A percentile compares a stretch with the other conserved stretches of the same genome.
phyloP scores from a whole-genome alignment of 2,888 invertebrate species.

The Trypoxylon attenuatum region DNA sequence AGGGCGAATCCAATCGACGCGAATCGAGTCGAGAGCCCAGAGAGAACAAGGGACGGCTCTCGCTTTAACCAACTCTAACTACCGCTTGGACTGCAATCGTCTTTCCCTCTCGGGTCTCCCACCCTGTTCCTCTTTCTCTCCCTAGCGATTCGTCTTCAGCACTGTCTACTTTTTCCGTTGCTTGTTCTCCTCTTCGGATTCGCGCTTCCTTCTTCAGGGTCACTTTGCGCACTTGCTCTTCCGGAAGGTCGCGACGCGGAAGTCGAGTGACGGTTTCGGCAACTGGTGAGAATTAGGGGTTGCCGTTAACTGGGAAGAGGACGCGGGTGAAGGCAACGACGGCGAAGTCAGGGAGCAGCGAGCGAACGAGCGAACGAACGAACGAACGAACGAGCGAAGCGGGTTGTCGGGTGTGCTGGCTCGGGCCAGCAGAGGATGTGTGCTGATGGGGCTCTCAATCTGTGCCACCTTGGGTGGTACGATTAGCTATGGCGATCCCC shows the following conservation, averaged over 20 bases:
- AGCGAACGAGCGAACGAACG: slow-evolving; percentile 16
- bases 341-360: background rate
- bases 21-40: background rate
- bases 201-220: no score
- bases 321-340: background rate
- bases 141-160: background rate
- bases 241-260: background rate
- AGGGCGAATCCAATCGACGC: background rate
- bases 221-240: no score
- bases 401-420: slow-evolving; percentile 24
- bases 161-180: background rate
- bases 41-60: background rate
- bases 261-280: background rate
- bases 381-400: slow-evolving; percentile 21
- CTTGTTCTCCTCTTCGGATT: background rate
- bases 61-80: background rate
- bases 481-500: slow-evolving; percentile 70
- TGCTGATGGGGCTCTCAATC: slow-evolving; percentile 72
- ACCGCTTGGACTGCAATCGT: background rate
- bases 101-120: background rate
- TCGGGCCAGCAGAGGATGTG: slow-evolving; percentile 66
- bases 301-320: background rate
- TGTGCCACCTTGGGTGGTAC: slow-evolving; percentile 75
- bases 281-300: background rate
- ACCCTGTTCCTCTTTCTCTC: background rate